A percentile compares a stretch with the other conserved stretches of the same genome.
Conservation (phyloP, 2,113 vertebrate species). For the Psittacula cyanocephala region DNA sequence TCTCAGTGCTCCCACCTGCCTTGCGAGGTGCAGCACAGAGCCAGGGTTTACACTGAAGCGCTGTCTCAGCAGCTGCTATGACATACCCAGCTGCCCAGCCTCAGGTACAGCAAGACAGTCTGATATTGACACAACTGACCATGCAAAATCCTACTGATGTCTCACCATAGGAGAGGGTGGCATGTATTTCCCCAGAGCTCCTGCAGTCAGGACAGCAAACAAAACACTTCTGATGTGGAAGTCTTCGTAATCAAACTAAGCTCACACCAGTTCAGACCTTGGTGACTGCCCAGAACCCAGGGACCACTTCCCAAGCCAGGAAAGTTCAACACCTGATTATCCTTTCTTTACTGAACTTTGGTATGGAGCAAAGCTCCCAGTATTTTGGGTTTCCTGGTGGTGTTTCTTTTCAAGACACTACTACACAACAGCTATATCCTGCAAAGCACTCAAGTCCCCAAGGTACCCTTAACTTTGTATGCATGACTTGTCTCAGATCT, state of each 20-base stretch:
- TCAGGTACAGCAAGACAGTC: neutral
- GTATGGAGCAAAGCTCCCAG: accelerated
- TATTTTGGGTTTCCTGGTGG: neutral
- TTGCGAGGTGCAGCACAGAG: too few species aligned
- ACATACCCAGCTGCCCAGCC: neutral
- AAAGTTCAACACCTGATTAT: neutral
- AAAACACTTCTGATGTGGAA: neutral
- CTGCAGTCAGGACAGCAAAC: neutral
- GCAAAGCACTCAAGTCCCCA: neutral
- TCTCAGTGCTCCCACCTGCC: neutral
- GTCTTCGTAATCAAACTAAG: neutral
- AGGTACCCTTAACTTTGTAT: neutral
- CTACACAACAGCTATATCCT: neutral
- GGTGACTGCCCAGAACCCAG: neutral
- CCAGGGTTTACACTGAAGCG: neutral
- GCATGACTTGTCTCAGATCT: neutral
- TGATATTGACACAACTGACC: neutral
- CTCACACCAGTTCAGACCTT: neutral
- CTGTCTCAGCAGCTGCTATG: neutral
- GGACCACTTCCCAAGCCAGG: neutral
- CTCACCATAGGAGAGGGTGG: too few species aligned
- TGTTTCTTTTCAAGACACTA: neutral
- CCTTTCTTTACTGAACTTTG: neutral
- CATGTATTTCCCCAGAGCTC: neutral
- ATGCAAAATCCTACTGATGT: neutral